Evolutionary conservation across 53 echinoderm and acorn worm genomes (phyloP).

Genomic region (Zoroaster sp.): DNA sequence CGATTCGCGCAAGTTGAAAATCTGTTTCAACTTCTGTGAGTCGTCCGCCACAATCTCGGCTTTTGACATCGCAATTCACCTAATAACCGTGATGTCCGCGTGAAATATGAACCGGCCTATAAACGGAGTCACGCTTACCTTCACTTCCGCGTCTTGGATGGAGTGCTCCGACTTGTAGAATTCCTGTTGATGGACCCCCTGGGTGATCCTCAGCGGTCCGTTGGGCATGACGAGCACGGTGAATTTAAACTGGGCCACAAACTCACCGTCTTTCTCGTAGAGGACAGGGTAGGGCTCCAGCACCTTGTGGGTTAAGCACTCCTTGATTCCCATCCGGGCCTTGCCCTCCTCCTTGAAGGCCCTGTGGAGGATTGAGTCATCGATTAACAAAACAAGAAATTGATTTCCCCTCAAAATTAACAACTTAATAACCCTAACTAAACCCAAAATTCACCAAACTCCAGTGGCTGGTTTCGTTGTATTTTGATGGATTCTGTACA

Average conservation of each 20-base stretch:
- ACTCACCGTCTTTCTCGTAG: slow-evolving; percentile 84
- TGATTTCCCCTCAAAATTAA: too few species aligned
- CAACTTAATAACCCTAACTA: too few species aligned
- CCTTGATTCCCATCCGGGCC: slow-evolving; percentile 78
- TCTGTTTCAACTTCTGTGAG: too few species aligned
- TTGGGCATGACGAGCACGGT: slow-evolving; percentile 96
- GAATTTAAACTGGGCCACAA: slow-evolving; percentile 98
- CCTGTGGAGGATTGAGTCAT: slow-evolving; percentile 64
- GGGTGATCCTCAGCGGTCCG: slow-evolving; percentile 87
- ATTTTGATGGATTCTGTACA: too few species aligned
- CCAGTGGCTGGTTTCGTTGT: too few species aligned
- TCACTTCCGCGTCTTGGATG: slow-evolving; percentile 78
- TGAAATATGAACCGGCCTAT: too few species aligned
- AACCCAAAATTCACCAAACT: too few species aligned
- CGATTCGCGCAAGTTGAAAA: too few species aligned
- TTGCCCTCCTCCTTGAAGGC: slow-evolving; percentile 82
- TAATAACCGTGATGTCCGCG: too few species aligned
- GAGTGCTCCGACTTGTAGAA: slow-evolving; percentile 74
- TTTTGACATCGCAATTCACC: too few species aligned
- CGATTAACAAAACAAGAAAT: too few species aligned
- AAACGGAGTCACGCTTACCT: slow-evolving; percentile 82
- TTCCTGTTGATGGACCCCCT: slow-evolving; percentile 66
- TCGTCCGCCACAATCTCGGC: too few species aligned
- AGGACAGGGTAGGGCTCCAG: slow-evolving; percentile 91
- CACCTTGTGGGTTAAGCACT: slow-evolving; percentile 79